A percentile compares a stretch with the other conserved stretches of the same genome.
Conservation (phyloP, 1,140 invertebrate species). For the Panagrolaimus sp. region DNA sequence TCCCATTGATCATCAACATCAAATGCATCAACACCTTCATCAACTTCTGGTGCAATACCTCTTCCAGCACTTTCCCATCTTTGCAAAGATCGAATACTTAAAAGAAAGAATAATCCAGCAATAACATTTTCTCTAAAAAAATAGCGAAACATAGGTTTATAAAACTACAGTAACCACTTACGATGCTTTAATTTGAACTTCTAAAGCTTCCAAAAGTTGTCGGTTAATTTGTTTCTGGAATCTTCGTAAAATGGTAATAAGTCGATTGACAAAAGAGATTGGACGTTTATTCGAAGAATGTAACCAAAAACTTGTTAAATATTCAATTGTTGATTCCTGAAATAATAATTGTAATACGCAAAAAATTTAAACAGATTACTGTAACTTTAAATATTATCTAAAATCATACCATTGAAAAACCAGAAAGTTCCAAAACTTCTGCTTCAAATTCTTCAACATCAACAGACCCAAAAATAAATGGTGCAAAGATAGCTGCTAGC, state of each 20-base stretch:
- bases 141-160: not conserved
- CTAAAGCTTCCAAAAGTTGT: not conserved
- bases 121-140: slow-evolving; percentile 33
- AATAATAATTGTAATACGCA: not conserved
- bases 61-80: not conserved
- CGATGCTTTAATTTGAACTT: not conserved
- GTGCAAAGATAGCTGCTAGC: slow-evolving; percentile 6
- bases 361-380: no score
- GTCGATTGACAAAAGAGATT: slow-evolving; percentile 4
- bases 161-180: slow-evolving; percentile 23
- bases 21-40: not conserved
- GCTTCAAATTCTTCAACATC: slow-evolving; percentile 22
- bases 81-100: not conserved
- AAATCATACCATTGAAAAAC: slow-evolving; percentile 17
- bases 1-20: slow-evolving; percentile 14
- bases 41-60: not conserved
- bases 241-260: slow-evolving; percentile 21
- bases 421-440: slow-evolving; percentile 21
- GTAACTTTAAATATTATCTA: not conserved
- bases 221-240: not conserved
- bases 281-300: not conserved
- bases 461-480: slow-evolving; percentile 20
- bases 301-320: not conserved
- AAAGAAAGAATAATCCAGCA: slow-evolving; percentile 19
- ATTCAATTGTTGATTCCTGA: not conserved